Conservation (phyloP, 2,113 vertebrate species). For the Heptranchias perlo region DNA sequence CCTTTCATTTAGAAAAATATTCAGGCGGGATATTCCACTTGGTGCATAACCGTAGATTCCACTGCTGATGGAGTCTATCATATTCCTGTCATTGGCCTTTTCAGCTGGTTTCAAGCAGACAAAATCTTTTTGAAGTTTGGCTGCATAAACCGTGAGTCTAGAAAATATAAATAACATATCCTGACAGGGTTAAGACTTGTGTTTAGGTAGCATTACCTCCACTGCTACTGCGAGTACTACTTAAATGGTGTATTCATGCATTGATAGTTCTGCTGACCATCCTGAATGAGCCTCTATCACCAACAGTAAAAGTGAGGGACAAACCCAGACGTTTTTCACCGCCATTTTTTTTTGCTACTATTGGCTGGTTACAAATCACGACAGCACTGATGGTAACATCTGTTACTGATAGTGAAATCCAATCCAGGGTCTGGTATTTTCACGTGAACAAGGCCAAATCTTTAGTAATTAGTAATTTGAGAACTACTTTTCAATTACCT, state of each 20-base stretch:
- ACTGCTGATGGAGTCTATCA: not conserved
- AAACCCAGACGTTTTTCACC: not conserved
- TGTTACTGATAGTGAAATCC: slow-evolving; percentile 1
- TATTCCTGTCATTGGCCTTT: not conserved
- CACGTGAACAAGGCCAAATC: not conserved
- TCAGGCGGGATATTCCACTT: not conserved
- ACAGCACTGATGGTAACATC: not conserved
- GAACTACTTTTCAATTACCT: not conserved
- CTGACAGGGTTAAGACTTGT: not conserved
- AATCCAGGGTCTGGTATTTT: not conserved
- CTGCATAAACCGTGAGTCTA: not conserved
- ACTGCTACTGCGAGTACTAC: not conserved
- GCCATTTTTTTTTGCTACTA: not conserved
- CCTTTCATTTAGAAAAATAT: not conserved
- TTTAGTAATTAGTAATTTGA: not conserved
- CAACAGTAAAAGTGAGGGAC: not conserved
- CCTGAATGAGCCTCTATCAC: not conserved
- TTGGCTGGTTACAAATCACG: not conserved
- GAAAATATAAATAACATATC: not conserved
- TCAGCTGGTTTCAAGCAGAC: not conserved
- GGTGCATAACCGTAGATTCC: not conserved
- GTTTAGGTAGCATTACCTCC: not conserved
- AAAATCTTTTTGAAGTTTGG: not conserved
- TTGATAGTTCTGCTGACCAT: not conserved
- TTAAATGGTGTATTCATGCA: not conserved